phyloP scores from a whole-genome alignment of 2,888 invertebrate species.

The Drosophila incognita region DNA sequence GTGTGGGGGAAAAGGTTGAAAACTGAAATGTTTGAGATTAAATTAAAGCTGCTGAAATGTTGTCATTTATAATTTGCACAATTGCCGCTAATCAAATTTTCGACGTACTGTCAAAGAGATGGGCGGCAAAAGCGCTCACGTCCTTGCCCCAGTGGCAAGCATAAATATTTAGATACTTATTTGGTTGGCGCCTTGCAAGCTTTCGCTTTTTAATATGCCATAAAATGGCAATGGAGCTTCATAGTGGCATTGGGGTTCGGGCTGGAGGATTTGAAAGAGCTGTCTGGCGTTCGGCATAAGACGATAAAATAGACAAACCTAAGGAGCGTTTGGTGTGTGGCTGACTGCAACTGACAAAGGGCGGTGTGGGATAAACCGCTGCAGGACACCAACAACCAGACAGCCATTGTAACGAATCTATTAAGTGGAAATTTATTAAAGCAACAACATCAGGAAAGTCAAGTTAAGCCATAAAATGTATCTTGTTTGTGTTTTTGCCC shows the following conservation, averaged over 20 bases:
- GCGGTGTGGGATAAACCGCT: slow-evolving; percentile 9
- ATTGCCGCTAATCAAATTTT: slow-evolving; percentile 79
- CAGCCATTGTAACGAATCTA: slow-evolving; percentile 77
- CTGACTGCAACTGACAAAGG: slow-evolving; percentile 14
- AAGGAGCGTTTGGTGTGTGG: slow-evolving; percentile 41
- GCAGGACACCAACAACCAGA: slow-evolving; percentile 27
- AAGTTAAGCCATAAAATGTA: slow-evolving; percentile 73
- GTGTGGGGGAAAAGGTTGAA: slow-evolving; percentile 57
- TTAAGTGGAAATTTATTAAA: slow-evolving; percentile 81
- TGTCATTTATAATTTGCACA: slow-evolving; percentile 79
- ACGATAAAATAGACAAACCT: slow-evolving; percentile 67
- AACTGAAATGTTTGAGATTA: slow-evolving; percentile 70
- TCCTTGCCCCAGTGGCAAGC: slow-evolving; percentile 6
- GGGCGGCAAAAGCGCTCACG: not conserved
- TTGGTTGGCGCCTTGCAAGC: slow-evolving; percentile 39
- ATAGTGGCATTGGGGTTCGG: not conserved
- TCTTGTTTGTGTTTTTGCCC: slow-evolving; percentile 41
- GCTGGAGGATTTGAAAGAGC: not conserved
- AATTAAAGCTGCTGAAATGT: slow-evolving; percentile 78
- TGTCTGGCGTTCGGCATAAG: slow-evolving; percentile 49
- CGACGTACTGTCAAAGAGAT: slow-evolving; percentile 22
- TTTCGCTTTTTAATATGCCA: slow-evolving; percentile 67
- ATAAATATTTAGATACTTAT: slow-evolving; percentile 43
- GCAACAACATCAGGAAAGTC: slow-evolving; percentile 47
- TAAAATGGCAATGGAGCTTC: slow-evolving; percentile 57